phyloP scores from a whole-genome alignment of 2,797 vertebrate genomes.

The Mareca strepera region DNA sequence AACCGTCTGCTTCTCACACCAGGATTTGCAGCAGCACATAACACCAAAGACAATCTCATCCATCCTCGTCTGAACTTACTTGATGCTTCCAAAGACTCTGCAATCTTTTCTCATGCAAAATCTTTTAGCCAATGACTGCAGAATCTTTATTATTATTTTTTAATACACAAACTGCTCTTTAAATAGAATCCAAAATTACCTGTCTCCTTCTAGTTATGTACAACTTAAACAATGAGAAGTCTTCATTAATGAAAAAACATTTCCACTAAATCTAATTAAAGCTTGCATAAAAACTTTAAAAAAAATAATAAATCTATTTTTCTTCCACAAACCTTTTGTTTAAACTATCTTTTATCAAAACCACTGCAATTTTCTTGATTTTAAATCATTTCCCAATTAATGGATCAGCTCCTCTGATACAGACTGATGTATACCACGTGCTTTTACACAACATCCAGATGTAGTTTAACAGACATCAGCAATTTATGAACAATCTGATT shows the following conservation, averaged over 20 bases:
- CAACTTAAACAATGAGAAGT: slow-evolving; percentile 70
- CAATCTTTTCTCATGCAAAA: slow-evolving; percentile 17
- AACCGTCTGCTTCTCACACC: rapidly evolving
- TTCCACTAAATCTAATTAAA: slow-evolving; percentile 80
- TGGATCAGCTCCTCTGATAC: neutral
- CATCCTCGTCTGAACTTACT: neutral
- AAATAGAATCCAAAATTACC: slow-evolving; percentile 68
- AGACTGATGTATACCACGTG: neutral
- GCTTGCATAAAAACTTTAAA: slow-evolving; percentile 55
- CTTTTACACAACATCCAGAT: neutral
- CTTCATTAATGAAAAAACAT: slow-evolving; percentile 77
- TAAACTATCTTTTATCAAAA: slow-evolving; percentile 59
- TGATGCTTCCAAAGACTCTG: neutral
- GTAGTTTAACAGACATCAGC: neutral
- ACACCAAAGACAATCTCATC: neutral
- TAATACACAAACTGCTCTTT: slow-evolving; percentile 61
- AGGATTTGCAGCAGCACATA: rapidly evolving
- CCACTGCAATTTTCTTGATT: slow-evolving; percentile 6
- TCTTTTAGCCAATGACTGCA: neutral
- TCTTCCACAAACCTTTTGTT: slow-evolving; percentile 30
- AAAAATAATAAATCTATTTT: slow-evolving; percentile 28
- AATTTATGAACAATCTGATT: neutral
- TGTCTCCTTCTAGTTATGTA: slow-evolving; percentile 69
- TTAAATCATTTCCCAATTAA: slow-evolving; percentile 53
- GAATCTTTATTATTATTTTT: slow-evolving; percentile 25